A percentile compares a stretch with the other conserved stretches of the same genome.
These are phyloP conservation scores for Acleris laterana DNA, from an alignment of 2,888 invertebrate species.

Conservation along the genomic window DNA sequence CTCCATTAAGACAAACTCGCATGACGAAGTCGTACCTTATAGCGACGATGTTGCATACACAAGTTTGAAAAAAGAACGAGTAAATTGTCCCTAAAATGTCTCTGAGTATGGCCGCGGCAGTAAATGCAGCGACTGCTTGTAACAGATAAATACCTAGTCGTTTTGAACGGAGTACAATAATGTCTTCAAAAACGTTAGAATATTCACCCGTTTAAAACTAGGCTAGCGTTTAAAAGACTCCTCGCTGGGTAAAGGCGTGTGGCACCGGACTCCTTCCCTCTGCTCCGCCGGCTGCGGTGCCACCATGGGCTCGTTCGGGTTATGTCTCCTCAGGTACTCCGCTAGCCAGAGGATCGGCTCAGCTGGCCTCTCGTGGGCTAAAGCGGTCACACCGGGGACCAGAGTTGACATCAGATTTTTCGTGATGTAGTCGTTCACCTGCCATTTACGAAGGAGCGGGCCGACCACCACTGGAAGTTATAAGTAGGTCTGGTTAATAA, in stretches of 20 bases:
- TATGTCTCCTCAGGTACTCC: conserved; percentile 89
- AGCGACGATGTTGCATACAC: too few species aligned
- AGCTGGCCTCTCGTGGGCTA: conserved; percentile 88
- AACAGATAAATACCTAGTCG: too few species aligned
- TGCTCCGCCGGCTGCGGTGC: conserved; percentile 54
- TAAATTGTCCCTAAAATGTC: too few species aligned
- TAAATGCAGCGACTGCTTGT: too few species aligned
- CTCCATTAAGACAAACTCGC: too few species aligned
- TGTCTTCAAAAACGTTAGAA: too few species aligned
- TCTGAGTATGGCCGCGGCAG: too few species aligned
- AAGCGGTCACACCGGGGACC: conserved; percentile 84
- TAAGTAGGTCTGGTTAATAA: neutral
- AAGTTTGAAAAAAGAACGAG: too few species aligned
- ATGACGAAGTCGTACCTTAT: too few species aligned
- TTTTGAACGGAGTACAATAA: too few species aligned
- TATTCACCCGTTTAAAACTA: too few species aligned
- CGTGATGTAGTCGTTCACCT: conserved; percentile 88
- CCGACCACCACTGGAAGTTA: conserved; percentile 88
- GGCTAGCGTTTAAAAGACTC: conserved; percentile 46
- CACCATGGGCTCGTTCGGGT: conserved; percentile 88
- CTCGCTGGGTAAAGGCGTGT: conserved; percentile 64
- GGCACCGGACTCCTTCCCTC: conserved; percentile 55
- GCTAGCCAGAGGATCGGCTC: conserved; percentile 92
- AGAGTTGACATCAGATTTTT: conserved; percentile 87
- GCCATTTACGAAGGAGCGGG: conserved; percentile 86